phyloP scores from a whole-genome alignment of 2,797 vertebrate genomes.

The Smutsia temminckii region DNA sequence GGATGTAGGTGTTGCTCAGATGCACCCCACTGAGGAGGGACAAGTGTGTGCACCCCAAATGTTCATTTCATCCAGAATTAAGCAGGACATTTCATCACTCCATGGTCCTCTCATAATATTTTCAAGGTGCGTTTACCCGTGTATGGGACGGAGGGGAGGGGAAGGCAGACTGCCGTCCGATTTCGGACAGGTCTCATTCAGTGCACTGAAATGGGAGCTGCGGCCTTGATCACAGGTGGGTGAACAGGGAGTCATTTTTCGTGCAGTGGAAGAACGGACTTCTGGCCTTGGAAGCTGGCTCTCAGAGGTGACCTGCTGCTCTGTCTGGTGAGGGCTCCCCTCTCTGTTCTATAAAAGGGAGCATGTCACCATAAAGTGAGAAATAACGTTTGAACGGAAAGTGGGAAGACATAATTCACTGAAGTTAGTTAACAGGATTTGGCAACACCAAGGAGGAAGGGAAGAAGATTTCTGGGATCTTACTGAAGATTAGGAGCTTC shows the following conservation, averaged over 20 bases:
- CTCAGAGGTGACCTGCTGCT: no score
- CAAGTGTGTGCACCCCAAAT: not conserved
- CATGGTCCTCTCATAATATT: not conserved
- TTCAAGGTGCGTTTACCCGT: not conserved
- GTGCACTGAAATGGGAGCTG: accelerated
- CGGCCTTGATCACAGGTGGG: not conserved
- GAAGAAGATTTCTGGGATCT: not conserved
- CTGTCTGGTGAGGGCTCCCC: not conserved
- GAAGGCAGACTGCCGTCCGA: not conserved
- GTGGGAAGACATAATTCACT: not conserved
- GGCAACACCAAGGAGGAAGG: not conserved
- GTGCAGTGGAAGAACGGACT: not conserved
- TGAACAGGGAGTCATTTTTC: not conserved
- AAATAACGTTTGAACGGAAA: not conserved
- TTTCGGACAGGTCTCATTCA: not conserved
- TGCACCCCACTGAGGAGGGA: not conserved
- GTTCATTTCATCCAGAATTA: no score
- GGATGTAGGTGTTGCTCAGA: not conserved
- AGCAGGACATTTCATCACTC: no score
- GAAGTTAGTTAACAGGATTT: not conserved
- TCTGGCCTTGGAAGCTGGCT: accelerated
- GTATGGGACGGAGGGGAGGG: not conserved
- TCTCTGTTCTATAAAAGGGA: not conserved
- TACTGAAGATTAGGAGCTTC: not conserved
- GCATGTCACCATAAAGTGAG: not conserved